Percentiles rank a stretch among this genome's conserved stretches.
Conservation (phyloP, 2,113 vertebrate genomes). For the Zosterops japonicus region DNA sequence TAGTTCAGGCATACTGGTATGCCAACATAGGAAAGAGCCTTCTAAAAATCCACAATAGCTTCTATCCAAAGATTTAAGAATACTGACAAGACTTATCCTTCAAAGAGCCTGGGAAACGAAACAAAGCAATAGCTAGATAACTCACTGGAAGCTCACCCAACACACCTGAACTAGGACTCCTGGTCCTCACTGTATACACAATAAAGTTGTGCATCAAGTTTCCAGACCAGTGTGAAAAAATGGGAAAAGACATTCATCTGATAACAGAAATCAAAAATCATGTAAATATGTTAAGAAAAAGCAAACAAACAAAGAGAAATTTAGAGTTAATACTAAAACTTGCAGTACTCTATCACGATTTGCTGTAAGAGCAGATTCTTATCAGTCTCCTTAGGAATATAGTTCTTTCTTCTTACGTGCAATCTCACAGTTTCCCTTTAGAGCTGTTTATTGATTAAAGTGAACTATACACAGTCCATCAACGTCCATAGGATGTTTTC, state of each 20-base stretch:
- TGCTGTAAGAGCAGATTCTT: neutral
- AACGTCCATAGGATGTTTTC: neutral
- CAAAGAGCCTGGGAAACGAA: neutral
- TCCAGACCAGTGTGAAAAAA: neutral
- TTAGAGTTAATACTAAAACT: neutral
- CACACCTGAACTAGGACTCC: neutral
- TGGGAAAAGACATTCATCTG: neutral
- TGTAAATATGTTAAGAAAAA: neutral
- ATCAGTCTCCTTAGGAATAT: neutral
- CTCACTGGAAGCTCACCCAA: neutral
- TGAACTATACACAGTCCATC: neutral
- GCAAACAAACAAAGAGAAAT: neutral
- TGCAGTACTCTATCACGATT: neutral
- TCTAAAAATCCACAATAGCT: neutral
- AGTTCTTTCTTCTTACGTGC: neutral
- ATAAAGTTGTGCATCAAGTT: neutral
- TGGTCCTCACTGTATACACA: neutral
- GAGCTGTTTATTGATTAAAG: neutral
- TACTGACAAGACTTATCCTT: neutral
- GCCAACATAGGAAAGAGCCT: neutral
- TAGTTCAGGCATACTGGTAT: neutral
- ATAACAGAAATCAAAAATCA: neutral
- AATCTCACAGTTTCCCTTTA: neutral
- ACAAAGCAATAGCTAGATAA: neutral
- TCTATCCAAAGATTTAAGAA: neutral